Evolutionary conservation across 1,140 invertebrate species (phyloP), one percentile per base, ranked within the genome.

Genomic region (Stenopsyche tienmushanensis): DNA sequence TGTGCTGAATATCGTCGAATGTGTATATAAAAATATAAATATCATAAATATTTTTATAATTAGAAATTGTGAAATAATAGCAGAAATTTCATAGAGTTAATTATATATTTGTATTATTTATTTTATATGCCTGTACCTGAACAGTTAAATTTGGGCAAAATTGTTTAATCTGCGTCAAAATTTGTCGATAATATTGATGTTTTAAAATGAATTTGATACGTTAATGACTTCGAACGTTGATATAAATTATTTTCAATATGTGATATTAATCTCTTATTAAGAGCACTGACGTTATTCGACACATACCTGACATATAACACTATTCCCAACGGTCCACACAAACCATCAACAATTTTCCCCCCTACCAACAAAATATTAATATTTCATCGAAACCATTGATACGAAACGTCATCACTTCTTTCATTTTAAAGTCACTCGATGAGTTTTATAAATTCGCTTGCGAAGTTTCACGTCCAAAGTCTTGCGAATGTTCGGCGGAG

Each of bases 251-350:
- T 34, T 34, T 13, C 29, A 34, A 34, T 7, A 34, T 34, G 13
- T 34, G 5, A 34, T 7, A 34, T 13, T 34, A 34, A 13, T 7
- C 5, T 34, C 5, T 7, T 34, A 34, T 34, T 34, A 13, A 7
- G 29, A 7, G 29, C 13, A 34, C 29, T 34, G 29, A 34, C 29
- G 29, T 34, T 34, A 41, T 41, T 58, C 18, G 34, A 39, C 26
- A 58, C 55, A 41, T 44, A 42, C 20, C 55, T 3, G 29, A 58
- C 55, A 23, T 17, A 41, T 8, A 13, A 21, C 2, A 58, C 55
- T 41, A 21, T 21, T 10, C 23, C 13, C 23, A 20, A 53, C 13
- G 3, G 20, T n/a, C 13, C 17, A 9, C 18, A 53, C 18, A 7
- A 7, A 15, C 9, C 15, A 53, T 7, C 9, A 26, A n/a, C n/a